Conservation (phyloP, 2,888 invertebrate species). For the Phortica magna region DNA sequence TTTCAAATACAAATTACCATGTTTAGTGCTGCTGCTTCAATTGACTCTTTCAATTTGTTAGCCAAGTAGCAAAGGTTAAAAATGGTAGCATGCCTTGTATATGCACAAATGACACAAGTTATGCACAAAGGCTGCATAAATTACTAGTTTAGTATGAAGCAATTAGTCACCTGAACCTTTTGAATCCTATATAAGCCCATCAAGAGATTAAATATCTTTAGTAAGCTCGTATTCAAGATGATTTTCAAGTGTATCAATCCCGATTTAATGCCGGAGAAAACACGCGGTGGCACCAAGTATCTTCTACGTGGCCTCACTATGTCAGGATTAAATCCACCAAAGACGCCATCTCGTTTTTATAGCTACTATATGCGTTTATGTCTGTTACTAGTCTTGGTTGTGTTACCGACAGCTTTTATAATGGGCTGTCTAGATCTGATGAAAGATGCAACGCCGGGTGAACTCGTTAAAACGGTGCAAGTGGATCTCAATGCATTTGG, state of each 20-base stretch:
- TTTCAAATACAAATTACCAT: too few species aligned
- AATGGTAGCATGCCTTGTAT: too few species aligned
- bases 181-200: neutral
- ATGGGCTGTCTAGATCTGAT: neutral
- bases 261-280: neutral
- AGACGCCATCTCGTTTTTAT: neutral
- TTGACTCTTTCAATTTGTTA: too few species aligned
- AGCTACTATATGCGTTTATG: neutral
- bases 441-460: neutral
- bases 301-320: neutral
- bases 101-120: neutral
- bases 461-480: constrained; percentile 21
- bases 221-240: neutral
- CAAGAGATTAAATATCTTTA: neutral
- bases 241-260: neutral
- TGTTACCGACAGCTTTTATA: neutral
- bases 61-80: too few species aligned
- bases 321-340: constrained; percentile 16
- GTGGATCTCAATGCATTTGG: neutral
- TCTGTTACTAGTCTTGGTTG: neutral
- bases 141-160: neutral
- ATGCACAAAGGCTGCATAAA: neutral
- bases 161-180: neutral
- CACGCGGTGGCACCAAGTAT: neutral
- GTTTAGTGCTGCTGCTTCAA: too few species aligned